Percentiles rank a stretch among this genome's conserved stretches.
Conservation (phyloP, 2,888 invertebrate species). For the Dasypogon diadema region DNA sequence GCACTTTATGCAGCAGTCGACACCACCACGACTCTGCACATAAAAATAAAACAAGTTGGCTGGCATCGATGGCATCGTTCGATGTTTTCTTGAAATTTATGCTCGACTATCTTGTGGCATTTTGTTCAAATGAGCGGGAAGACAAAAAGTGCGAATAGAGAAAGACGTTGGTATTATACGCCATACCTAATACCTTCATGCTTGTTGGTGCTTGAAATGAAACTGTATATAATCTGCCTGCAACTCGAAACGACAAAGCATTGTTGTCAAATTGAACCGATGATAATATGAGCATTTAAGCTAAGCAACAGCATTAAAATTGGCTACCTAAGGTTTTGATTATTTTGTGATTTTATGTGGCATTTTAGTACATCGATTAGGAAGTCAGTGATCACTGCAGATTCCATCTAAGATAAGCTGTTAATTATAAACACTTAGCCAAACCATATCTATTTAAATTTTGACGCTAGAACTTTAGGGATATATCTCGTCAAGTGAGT, state of each 20-base stretch:
- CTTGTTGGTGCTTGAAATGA: slow-evolving; percentile 9
- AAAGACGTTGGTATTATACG: background rate
- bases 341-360: too few species aligned
- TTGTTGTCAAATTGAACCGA: slow-evolving; percentile 41
- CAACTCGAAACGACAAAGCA: background rate
- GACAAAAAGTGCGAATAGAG: slow-evolving; percentile 9
- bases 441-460: too few species aligned
- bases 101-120: background rate
- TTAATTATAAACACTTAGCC: too few species aligned
- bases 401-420: too few species aligned
- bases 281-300: background rate
- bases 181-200: slow-evolving; percentile 26
- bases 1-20: background rate
- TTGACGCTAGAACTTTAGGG: too few species aligned
- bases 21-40: background rate
- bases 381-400: too few species aligned
- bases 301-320: too few species aligned
- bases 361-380: too few species aligned
- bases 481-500: too few species aligned
- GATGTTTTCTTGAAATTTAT: slow-evolving; percentile 12
- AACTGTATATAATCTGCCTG: slow-evolving; percentile 5
- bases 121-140: background rate
- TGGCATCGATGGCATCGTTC: background rate
- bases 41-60: slow-evolving; percentile 14
- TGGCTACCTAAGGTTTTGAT: too few species aligned